These are phyloP conservation scores for Gymnosoma rotundatum DNA, from an alignment of 2,888 invertebrate genomes.

Conservation along the genomic window DNA sequence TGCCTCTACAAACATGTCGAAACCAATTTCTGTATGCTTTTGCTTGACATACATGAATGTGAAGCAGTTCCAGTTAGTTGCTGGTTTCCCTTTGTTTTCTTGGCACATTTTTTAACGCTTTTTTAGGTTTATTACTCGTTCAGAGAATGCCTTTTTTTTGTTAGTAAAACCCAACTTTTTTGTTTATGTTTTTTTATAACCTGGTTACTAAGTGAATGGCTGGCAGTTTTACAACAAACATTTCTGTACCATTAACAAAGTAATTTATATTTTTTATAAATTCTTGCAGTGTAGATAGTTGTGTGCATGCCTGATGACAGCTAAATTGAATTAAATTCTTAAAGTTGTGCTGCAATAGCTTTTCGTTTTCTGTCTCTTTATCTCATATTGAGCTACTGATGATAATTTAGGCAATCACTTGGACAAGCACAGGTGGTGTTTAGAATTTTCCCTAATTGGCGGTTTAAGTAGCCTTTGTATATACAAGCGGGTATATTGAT, in stretches of 20 bases:
- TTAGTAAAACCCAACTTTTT: background rate
- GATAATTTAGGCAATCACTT: slow-evolving; percentile 38
- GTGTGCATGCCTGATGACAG: slow-evolving; percentile 30
- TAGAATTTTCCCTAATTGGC: slow-evolving; percentile 61
- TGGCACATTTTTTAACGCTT: slow-evolving; percentile 2
- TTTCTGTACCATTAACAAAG: background rate
- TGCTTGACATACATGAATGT: slow-evolving; percentile 17
- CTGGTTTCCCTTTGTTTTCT: slow-evolving; percentile 11
- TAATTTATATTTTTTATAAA: slow-evolving; percentile 46
- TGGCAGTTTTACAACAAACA: slow-evolving; percentile 9
- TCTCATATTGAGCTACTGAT: slow-evolving; percentile 41
- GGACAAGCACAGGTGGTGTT: slow-evolving; percentile 46
- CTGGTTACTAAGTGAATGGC: slow-evolving; percentile 10
- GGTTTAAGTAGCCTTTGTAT: slow-evolving; percentile 26
- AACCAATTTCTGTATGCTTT: slow-evolving; percentile 21
- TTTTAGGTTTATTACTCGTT: slow-evolving; percentile 31
- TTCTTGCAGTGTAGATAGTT: slow-evolving; percentile 13
- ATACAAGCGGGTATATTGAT: background rate
- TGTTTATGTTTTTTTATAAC: background rate
- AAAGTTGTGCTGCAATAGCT: background rate
- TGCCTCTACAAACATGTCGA: slow-evolving; percentile 14
- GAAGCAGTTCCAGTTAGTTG: slow-evolving; percentile 6
- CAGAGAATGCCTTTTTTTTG: slow-evolving; percentile 15
- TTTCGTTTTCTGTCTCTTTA: slow-evolving; percentile 15
- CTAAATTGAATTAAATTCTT: slow-evolving; percentile 63